Base-by-base conservation (phyloP, 2,797 vertebrate species). In the Epinephelus awoara region DNA sequence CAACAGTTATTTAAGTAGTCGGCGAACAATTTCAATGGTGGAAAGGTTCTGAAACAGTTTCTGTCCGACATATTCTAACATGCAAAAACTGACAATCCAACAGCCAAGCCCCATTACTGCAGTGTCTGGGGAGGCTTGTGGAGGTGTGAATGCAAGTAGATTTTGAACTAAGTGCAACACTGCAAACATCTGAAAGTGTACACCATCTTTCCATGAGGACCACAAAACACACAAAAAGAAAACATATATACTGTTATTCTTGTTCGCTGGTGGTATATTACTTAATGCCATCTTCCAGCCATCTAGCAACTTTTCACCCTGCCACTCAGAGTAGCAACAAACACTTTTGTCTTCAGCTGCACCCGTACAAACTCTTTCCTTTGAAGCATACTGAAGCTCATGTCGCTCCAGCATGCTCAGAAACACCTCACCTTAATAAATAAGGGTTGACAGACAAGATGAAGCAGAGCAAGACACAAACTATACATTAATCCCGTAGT, bases 391-490 rank as follows among this genome's bases (percentile, higher is more conserved):
- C 38, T 0, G 27, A 64, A 59, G 27, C 58, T 27, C 21, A 38
- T 5, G n/a, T 27, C 15, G 56, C 15, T 50, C 51, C 25, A 23
- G 55, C 65, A 2, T 2, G 21, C 54, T 69, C 63, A 38, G 40
- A 72, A 52, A 67, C 62, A 9, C 55, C 46, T 19, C 38, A 5
- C 47, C 56, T 10, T 27, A 52, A 82, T 78, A 85, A 81, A 84
- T 72, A 77, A 71, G 67, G 49, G 34, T 68, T 63, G 23, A 49
- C 27, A 18, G 75, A 83, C 50, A 69, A 11, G 54, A 72, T n/a
- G 54, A 77, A 77, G 71, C 65, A 52, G 69, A 78, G 44, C 1
- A 21, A 67, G 40, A 62, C 59, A 44, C 15, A 14, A 7, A 42
- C 64, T 63, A 75, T 50, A 74, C 40, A 75, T 63, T 17, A 21